Evolutionary conservation across 2,888 invertebrate genomes (phyloP).

Genomic region (Auanema sp.): DNA sequence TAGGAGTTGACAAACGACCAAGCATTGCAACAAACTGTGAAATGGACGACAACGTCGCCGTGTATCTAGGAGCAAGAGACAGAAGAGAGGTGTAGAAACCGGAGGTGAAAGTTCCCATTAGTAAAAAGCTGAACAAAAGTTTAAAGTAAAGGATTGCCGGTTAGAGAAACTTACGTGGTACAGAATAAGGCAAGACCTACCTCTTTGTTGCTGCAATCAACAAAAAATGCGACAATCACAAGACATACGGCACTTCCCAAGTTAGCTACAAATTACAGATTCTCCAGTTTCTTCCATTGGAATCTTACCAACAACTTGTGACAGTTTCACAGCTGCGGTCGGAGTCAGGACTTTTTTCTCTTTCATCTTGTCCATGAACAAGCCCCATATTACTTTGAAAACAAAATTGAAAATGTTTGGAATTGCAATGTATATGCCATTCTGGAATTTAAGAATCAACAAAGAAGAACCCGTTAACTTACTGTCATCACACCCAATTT

Average conservation of each 20-base stretch:
- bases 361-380: conserved; percentile 42
- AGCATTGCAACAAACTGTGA: conserved; percentile 46
- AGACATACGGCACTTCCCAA: conserved; percentile 33
- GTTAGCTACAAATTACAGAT: conserved; percentile 30
- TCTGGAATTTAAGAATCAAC: conserved; percentile 25
- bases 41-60: conserved; percentile 49
- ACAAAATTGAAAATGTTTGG: conserved; percentile 47
- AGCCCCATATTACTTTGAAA: conserved; percentile 43
- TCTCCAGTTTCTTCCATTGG: no score
- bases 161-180: conserved; percentile 26
- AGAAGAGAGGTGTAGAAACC: conserved; percentile 51
- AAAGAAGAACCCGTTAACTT: neutral
- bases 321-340: conserved; percentile 40
- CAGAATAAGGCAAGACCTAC: conserved; percentile 43
- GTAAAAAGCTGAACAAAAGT: conserved; percentile 25
- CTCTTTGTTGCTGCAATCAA: conserved; percentile 44
- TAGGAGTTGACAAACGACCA: conserved; percentile 38
- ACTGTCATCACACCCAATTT: conserved; percentile 38
- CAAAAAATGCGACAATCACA: conserved; percentile 41
- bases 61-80: conserved; percentile 50
- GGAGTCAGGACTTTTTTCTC: conserved; percentile 32
- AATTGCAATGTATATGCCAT: conserved; percentile 50
- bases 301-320: conserved; percentile 36
- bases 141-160: neutral
- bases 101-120: conserved; percentile 34